Conservation (phyloP, 2,113 vertebrate genomes). For the Nesospiza acunhae region DNA sequence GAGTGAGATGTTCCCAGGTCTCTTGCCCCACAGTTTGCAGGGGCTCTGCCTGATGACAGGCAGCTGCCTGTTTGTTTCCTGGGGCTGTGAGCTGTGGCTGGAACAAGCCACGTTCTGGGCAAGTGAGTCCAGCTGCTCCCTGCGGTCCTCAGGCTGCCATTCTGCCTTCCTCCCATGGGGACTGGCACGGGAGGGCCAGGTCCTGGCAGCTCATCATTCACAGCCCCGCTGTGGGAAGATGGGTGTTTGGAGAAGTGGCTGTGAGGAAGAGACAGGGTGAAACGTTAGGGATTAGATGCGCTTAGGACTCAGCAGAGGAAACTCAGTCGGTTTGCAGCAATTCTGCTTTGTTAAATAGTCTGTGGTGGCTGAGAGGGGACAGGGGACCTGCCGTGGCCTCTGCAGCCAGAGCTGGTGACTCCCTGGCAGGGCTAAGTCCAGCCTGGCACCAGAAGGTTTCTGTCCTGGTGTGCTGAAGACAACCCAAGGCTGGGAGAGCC, state of each 20-base stretch:
- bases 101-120: not conserved
- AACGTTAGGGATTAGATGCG: not conserved
- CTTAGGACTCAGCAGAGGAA: not conserved
- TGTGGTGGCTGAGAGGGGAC: not conserved
- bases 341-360: not conserved
- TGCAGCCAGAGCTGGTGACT: not conserved
- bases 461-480: not conserved
- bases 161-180: not conserved
- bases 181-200: not conserved
- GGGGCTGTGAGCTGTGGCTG: not conserved
- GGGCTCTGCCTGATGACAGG: not conserved
- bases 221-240: not conserved
- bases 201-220: not conserved
- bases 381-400: not conserved
- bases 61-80: not conserved
- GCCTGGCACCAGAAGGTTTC: not conserved
- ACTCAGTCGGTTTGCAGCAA: not conserved
- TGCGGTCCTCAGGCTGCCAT: not conserved
- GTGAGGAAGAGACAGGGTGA: not conserved
- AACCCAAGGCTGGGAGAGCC: not conserved
- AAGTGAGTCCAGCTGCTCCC: not conserved
- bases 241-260: not conserved
- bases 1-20: not conserved
- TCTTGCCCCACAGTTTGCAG: fast-evolving
- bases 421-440: not conserved